Evolutionary conservation across 2,113 vertebrate genomes (phyloP).

Genomic region (Chitala chitala): DNA sequence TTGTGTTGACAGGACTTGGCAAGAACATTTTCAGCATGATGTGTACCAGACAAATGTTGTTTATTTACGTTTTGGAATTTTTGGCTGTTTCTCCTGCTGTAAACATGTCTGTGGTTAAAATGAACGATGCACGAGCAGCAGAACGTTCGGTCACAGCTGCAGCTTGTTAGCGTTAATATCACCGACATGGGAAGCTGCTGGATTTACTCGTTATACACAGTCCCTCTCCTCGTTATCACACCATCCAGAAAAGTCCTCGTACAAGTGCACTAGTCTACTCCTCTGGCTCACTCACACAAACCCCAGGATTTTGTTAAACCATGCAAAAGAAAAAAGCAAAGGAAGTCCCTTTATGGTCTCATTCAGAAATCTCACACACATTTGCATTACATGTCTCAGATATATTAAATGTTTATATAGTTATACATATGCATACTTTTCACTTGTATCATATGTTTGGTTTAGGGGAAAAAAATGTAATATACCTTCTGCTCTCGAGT

Average conservation of each 20-base stretch:
- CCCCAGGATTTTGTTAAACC: too few relatives aligned
- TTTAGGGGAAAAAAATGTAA: too few relatives aligned
- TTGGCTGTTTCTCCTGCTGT: constrained; percentile 37
- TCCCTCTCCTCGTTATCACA: constrained; percentile 52
- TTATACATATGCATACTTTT: too few relatives aligned
- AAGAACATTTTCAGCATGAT: not conserved
- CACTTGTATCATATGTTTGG: too few relatives aligned
- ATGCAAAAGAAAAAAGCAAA: too few relatives aligned
- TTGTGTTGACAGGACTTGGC: not conserved
- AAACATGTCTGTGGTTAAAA: constrained; percentile 77
- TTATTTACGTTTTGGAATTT: not conserved
- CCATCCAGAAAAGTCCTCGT: not conserved
- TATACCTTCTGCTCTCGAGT: too few relatives aligned
- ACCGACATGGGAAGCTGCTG: constrained; percentile 58
- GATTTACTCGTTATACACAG: constrained; percentile 59
- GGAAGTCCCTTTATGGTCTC: too few relatives aligned
- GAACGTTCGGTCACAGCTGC: constrained; percentile 73
- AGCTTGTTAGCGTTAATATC: constrained; percentile 70
- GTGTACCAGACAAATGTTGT: not conserved
- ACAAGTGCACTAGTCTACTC: not conserved
- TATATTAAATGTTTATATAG: too few relatives aligned
- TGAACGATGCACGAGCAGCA: constrained; percentile 67
- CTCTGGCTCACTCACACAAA: not conserved
- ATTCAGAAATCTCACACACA: too few relatives aligned
- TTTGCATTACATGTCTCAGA: too few relatives aligned